phyloP scores from a whole-genome alignment of 2,888 invertebrate genomes.

The Galerucella pusilla region DNA sequence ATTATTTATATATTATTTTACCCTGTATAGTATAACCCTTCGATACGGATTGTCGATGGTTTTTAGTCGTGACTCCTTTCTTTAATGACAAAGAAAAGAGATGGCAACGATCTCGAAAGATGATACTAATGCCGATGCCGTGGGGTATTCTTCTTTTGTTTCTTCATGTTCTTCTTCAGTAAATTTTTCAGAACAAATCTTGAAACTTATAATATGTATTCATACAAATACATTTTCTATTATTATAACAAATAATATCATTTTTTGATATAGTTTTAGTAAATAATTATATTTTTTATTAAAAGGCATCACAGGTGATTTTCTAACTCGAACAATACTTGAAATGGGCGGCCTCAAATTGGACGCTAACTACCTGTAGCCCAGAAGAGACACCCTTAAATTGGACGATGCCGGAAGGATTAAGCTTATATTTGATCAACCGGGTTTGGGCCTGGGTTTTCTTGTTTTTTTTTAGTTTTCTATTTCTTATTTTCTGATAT shows the following conservation, averaged over 20 bases:
- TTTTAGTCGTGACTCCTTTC: slow-evolving; percentile 38
- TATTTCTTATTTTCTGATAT: no score
- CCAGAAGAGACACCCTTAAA: no score
- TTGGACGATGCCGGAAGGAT: no score
- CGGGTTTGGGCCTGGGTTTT: no score
- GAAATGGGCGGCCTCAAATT: no score
- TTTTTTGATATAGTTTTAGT: no score
- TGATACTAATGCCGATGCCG: slow-evolving; percentile 33
- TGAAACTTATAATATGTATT: neutral
- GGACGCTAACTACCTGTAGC: no score
- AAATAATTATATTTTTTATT: no score
- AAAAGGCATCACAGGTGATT: no score
- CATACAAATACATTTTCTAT: neutral
- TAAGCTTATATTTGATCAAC: no score
- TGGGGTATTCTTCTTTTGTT: slow-evolving; percentile 19
- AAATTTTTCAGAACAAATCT: neutral
- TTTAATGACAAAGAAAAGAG: slow-evolving; percentile 36
- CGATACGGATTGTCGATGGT: slow-evolving; percentile 33
- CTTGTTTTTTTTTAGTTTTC: no score
- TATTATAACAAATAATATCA: neutral
- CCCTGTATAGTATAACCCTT: slow-evolving; percentile 3
- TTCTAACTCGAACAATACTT: no score
- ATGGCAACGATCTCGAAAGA: neutral
- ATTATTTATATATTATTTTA: neutral
- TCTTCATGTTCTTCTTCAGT: slow-evolving; percentile 3